Base-by-base conservation (phyloP, 2,888 invertebrate genomes). In the Noctua pronuba region DNA sequence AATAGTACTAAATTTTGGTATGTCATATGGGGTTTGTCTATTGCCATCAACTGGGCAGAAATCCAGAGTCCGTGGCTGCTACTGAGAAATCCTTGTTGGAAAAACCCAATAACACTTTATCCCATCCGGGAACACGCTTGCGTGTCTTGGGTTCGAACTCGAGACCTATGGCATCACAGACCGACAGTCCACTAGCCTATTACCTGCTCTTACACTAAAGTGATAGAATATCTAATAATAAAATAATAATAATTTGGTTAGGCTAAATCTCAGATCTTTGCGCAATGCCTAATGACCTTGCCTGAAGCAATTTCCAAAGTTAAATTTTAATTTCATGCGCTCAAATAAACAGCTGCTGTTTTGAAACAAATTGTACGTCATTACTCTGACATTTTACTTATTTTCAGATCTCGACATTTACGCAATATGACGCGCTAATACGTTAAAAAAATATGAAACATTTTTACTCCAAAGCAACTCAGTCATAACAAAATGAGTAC, bases 391-490 rank as follows among this genome's bases (percentile, higher is more conserved):
- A 77, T 77, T 82, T 77, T 41, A 64, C 67, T 67, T 71, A 67
- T 71, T 62, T 71, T 70, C 35, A 65, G 31, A 70, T 60, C n/a
- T 21, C 60, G 46, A 13, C 55, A 70, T 73, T 78, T 66, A 83
- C 83, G 60, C 38, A 73, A 73, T 35, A 55, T 62, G 44, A 75
- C 41, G 76, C 41, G 52, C 62, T 75, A 75, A 68, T 75, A 66
- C 24, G 65, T 62, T 44, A 58, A 58, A 77, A 77, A 80, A 64
- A 73, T 52, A 73, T 58, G 58, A 64, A 84, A 75, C 35, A 73
- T 76, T 84, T 69, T 80, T 73, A 75, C 69, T 76, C 46, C 35
- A n/a, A 83, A 83, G 49, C 70, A 70, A 84, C 46, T 70, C 38
- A n/a, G 49, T 62, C 77, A 13, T 60, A 80, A 64, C 38, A 64